phyloP scores from a whole-genome alignment of 2,797 vertebrate genomes.

The Oryzias dopingdopingensis region DNA sequence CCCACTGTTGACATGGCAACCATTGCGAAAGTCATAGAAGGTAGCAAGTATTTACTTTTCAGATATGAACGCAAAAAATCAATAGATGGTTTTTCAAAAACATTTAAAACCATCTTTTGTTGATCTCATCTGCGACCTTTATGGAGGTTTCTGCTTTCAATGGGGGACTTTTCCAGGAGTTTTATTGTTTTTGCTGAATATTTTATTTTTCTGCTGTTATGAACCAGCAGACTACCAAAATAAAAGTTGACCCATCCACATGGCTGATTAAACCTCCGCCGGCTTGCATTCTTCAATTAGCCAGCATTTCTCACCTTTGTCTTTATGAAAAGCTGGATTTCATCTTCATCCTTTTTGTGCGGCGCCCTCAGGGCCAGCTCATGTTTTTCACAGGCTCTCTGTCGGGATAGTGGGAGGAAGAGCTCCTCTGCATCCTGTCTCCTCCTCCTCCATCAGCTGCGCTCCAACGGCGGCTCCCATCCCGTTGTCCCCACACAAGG shows the following conservation, averaged over 20 bases:
- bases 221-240: not conserved
- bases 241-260: not conserved
- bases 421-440: conserved; percentile 23
- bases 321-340: conserved; percentile 5
- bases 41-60: too few relatives aligned
- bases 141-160: too few relatives aligned
- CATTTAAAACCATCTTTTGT: too few relatives aligned
- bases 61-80: too few relatives aligned
- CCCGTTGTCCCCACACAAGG: conserved; percentile 16
- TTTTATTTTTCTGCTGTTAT: conserved; percentile 7
- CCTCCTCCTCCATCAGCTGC: conserved; percentile 44
- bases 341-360: conserved; percentile 1
- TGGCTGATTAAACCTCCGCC: not conserved
- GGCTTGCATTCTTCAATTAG: conserved; percentile 7
- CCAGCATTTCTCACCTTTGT: not conserved
- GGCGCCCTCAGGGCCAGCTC: not conserved
- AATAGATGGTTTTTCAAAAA: too few relatives aligned
- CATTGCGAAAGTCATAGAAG: too few relatives aligned
- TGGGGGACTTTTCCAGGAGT: too few relatives aligned
- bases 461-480: conserved; percentile 1
- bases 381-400: conserved; percentile 5
- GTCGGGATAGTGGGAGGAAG: not conserved
- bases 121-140: too few relatives aligned
- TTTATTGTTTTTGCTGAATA: not conserved
- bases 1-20: too few relatives aligned